Base-by-base conservation (phyloP, 2,113 vertebrate species). In the Passer montanus region DNA sequence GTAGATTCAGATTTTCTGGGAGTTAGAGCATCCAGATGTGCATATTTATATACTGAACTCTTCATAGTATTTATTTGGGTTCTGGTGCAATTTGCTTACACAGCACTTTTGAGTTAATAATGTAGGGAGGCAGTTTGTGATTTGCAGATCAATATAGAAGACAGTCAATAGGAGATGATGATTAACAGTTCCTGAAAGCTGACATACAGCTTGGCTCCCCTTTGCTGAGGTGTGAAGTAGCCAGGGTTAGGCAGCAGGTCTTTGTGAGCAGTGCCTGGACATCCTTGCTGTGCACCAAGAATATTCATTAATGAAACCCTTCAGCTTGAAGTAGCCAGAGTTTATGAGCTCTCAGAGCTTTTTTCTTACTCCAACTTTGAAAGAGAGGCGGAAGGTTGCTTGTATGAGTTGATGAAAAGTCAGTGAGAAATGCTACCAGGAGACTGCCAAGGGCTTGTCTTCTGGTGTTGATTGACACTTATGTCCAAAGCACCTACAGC, bases 211-310 rank as follows among this genome's bases (percentile, higher is more conserved):
- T 76, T 13, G 17, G 58, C 69, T 90, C 46, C 20, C 35, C 39
- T 88, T 72, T 4, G 4, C 39, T 50, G 35, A 19, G 46, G 5
- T 44, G 46, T 66, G 63, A 60, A 44, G 33, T 55, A 46, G 16
- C 43, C 52, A 28, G 9, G 6, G 18, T 63, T 66, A 39, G 4
- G 5, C 52, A 70, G 52, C 69, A 56, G n/a, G 30, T 64, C 37
- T 60, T 84, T 31, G 7, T 53, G 47, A 68, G 35, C 5, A 4
- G 22, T 24, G 26, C 39, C 20, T 74, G 35, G 7, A 27, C 6
- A 11, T 80, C 79, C 67, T 79, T 0, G 0, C 62, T 49, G 2
- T 27, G 24, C 24, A 7, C 0, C 0, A 3, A 66, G 41, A 27
- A 14, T 43, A 16, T 73, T 70, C 43, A 30, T 72, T 90, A 73